Conservation (phyloP, 2,113 vertebrate species). For the Apeltes quadracus region DNA sequence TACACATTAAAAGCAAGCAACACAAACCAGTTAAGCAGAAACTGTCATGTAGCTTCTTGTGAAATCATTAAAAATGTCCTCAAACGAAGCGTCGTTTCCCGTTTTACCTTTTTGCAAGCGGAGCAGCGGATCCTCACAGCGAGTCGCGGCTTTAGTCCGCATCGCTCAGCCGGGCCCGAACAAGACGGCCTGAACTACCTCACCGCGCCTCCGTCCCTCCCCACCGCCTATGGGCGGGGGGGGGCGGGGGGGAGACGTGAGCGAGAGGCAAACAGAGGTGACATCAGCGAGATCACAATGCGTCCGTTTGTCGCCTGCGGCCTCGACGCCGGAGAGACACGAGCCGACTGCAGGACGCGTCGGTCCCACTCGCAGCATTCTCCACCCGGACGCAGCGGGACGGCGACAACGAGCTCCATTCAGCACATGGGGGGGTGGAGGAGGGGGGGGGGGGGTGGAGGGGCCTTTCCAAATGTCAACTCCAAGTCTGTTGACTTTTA, state of each 20-base stretch:
- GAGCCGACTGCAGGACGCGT: slow-evolving; percentile 52
- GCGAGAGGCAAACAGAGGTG: slow-evolving; percentile 45
- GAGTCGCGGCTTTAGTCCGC: slow-evolving; percentile 65
- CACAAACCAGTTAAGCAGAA: not conserved
- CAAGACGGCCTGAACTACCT: slow-evolving; percentile 27
- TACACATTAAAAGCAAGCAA: not conserved
- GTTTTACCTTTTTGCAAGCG: slow-evolving; percentile 69
- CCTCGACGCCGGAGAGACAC: not conserved
- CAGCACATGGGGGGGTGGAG: slow-evolving; percentile 22
- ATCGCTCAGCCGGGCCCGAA: slow-evolving; percentile 58
- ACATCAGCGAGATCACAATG: slow-evolving; percentile 70
- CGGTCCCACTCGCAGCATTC: slow-evolving; percentile 76
- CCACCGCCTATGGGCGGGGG: not conserved
- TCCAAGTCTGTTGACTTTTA: not conserved
- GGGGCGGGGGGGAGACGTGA: slow-evolving; percentile 30
- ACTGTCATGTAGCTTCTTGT: not conserved
- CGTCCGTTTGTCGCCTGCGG: slow-evolving; percentile 47
- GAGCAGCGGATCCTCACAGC: slow-evolving; percentile 47
- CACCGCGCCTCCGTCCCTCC: slow-evolving; percentile 1
- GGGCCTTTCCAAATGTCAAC: slow-evolving; percentile 25
- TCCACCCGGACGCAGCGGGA: slow-evolving; percentile 68
- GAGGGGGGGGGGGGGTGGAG: not conserved
- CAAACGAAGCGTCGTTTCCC: not conserved
- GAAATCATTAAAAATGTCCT: not conserved
- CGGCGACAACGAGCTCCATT: slow-evolving; percentile 60